Evolutionary conservation across 2,888 invertebrate species (phyloP).

Genomic region (Pammene fasciana): DNA sequence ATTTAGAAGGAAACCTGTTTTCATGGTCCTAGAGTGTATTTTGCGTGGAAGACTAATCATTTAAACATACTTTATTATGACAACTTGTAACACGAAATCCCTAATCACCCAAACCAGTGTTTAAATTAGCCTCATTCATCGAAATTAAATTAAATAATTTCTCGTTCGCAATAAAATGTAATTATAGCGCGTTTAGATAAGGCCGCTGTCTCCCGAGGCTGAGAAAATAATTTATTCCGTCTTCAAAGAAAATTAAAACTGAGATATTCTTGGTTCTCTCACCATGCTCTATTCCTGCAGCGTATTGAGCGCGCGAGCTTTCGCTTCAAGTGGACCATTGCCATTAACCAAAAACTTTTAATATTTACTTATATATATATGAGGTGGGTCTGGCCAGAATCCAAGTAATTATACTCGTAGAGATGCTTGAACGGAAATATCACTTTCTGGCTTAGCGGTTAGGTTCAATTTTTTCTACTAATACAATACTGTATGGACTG

Average conservation of each 20-base stretch:
- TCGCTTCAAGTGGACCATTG: not conserved
- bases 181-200: constrained; percentile 55
- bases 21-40: too few species aligned
- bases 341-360: not conserved
- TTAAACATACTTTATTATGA: not conserved
- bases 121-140: constrained; percentile 20
- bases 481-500: too few species aligned
- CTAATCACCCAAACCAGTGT: constrained; percentile 1
- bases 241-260: constrained; percentile 59
- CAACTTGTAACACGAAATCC: not conserved
- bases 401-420: too few species aligned
- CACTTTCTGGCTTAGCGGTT: too few species aligned
- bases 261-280: constrained; percentile 48
- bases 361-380: too few species aligned
- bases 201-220: constrained; percentile 54
- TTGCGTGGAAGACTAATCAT: too few species aligned
- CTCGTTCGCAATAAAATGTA: constrained; percentile 47
- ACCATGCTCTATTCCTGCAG: not conserved
- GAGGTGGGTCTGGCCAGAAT: too few species aligned
- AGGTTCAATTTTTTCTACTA: too few species aligned
- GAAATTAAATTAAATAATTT: constrained; percentile 32
- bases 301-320: not conserved
- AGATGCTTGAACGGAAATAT: too few species aligned
- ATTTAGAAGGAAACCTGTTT: too few species aligned
- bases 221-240: constrained; percentile 60